Conservation (phyloP, 2,797 vertebrate genomes). For the Peromyscus aztecus region DNA sequence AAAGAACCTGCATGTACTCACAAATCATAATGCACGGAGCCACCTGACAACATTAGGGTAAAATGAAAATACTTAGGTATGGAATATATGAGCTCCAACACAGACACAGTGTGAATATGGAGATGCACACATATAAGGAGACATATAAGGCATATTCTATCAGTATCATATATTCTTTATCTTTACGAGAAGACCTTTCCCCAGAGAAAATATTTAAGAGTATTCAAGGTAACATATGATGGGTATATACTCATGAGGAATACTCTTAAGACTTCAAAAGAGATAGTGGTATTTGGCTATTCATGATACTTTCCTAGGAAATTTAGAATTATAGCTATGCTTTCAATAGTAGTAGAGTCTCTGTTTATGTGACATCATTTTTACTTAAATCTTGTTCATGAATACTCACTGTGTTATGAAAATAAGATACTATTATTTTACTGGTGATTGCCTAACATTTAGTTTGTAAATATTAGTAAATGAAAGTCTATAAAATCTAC, state of each 20-base stretch:
- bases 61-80: not conserved
- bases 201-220: not conserved
- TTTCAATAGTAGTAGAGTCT: not conserved
- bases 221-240: not conserved
- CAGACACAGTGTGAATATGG: not conserved
- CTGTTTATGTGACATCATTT: not conserved
- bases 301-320: not conserved
- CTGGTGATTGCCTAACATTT: not conserved
- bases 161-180: not conserved
- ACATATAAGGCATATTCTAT: not conserved
- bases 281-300: not conserved
- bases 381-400: not conserved
- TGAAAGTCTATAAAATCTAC: not conserved
- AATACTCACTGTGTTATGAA: constrained; percentile 14
- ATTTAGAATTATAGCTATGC: not conserved
- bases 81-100: not conserved
- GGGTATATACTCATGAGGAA: not conserved
- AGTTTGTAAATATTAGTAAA: constrained; percentile 23
- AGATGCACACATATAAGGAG: not conserved
- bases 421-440: constrained; percentile 7
- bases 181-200: not conserved
- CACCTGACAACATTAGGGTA: not conserved
- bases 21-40: not conserved
- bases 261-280: not conserved
- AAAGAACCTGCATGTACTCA: not conserved